Evolutionary conservation across 2,888 invertebrate genomes (phyloP).

Genomic region (Xestia c-nigrum): DNA sequence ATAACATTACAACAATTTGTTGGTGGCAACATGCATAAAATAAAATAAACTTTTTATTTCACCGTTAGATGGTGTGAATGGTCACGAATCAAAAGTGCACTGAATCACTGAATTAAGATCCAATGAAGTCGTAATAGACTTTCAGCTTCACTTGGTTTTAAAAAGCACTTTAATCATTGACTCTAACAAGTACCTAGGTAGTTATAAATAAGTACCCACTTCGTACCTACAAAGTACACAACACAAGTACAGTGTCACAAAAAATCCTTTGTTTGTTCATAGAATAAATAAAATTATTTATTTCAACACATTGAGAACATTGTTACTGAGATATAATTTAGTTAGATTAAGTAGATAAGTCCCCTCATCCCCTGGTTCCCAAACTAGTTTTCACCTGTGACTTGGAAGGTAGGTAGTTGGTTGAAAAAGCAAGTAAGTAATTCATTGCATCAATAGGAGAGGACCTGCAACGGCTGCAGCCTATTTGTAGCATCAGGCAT

Average conservation of each 20-base stretch:
- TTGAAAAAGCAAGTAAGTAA: neutral
- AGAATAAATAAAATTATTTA: no score
- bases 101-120: neutral
- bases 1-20: neutral
- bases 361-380: no score
- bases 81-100: neutral
- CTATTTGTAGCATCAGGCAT: neutral
- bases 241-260: no score
- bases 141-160: neutral
- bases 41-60: neutral
- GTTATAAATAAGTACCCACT: no score
- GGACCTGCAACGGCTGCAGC: neutral
- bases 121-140: neutral
- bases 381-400: no score
- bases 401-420: neutral
- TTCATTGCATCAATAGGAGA: neutral
- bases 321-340: no score
- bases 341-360: no score
- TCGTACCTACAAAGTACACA: no score
- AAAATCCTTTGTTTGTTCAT: neutral
- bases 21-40: neutral
- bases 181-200: no score
- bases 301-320: no score
- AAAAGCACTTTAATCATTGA: neutral
- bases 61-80: conserved; percentile 16